phyloP scores from a whole-genome alignment of 2,888 invertebrate species.

The Macrosoma leucophasiata region DNA sequence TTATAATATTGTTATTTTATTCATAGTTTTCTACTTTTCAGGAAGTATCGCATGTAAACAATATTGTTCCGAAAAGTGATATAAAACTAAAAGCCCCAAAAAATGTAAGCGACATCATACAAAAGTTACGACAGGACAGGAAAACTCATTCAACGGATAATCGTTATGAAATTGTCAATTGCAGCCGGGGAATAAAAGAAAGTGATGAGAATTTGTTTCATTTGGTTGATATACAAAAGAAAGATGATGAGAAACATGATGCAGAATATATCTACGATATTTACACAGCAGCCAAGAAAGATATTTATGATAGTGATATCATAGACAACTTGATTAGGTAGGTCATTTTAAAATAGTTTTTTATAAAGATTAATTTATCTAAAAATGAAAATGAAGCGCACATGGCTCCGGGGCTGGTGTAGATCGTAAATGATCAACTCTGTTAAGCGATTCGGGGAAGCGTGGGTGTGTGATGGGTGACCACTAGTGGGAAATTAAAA shows the following conservation, averaged over 20 bases:
- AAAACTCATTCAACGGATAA: constrained; percentile 47
- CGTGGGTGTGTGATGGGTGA: too few relatives aligned
- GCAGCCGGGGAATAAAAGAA: constrained; percentile 50
- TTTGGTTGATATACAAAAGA: constrained; percentile 51
- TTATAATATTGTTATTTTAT: too few relatives aligned
- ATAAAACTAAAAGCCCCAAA: constrained; percentile 42
- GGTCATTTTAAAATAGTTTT: constrained; percentile 14
- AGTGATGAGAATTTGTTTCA: constrained; percentile 36
- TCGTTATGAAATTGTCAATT: constrained; percentile 62
- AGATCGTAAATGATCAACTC: too few relatives aligned
- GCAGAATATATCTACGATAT: constrained; percentile 60
- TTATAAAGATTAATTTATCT: not conserved
- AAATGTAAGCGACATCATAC: constrained; percentile 50
- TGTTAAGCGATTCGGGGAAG: too few relatives aligned
- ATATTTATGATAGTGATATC: constrained; percentile 61
- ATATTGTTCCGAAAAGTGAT: constrained; percentile 44
- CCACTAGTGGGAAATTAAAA: too few relatives aligned
- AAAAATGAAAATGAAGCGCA: too few relatives aligned
- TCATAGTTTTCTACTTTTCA: too few relatives aligned
- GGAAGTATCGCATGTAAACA: constrained; percentile 51
- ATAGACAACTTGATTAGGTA: constrained; percentile 61
- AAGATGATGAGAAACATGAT: constrained; percentile 37
- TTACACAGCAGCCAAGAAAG: constrained; percentile 53
- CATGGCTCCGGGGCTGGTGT: too few relatives aligned
- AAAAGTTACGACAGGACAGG: constrained; percentile 56